phyloP scores from a whole-genome alignment of 2,113 vertebrate genomes.

The Elephantulus edwardii region DNA sequence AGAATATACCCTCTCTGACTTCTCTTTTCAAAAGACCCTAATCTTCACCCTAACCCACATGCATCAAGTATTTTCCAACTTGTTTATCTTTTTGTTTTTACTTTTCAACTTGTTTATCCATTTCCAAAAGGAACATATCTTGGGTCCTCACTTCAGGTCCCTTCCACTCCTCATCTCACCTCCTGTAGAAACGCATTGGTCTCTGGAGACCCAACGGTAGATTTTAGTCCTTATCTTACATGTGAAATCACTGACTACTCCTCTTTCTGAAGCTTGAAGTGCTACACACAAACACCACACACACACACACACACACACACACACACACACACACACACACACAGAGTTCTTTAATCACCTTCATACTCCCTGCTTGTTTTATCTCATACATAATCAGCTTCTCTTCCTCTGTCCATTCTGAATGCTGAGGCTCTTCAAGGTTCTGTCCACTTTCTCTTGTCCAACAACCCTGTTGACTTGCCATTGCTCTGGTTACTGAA shows the following conservation, averaged over 20 bases:
- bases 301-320: background rate
- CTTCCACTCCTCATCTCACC: background rate
- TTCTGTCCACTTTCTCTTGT: background rate
- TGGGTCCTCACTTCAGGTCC: background rate
- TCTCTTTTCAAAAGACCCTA: background rate
- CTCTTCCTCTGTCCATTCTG: background rate
- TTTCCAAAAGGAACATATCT: background rate
- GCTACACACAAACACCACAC: no score
- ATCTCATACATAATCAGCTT: background rate
- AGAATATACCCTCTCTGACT: background rate
- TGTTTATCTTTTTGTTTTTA: no score
- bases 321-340: background rate
- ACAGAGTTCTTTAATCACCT: background rate
- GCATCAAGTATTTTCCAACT: background rate
- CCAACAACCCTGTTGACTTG: background rate
- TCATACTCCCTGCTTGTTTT: background rate
- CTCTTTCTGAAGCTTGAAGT: background rate
- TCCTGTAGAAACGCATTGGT: background rate
- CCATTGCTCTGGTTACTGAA: no score
- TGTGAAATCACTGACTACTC: background rate
- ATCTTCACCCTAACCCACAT: background rate
- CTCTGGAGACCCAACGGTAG: background rate
- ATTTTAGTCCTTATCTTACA: background rate
- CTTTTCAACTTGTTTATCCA: background rate
- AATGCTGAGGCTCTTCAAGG: background rate